Conservation (phyloP, 2,113 vertebrate genomes). For the Marmota flaviventris region DNA sequence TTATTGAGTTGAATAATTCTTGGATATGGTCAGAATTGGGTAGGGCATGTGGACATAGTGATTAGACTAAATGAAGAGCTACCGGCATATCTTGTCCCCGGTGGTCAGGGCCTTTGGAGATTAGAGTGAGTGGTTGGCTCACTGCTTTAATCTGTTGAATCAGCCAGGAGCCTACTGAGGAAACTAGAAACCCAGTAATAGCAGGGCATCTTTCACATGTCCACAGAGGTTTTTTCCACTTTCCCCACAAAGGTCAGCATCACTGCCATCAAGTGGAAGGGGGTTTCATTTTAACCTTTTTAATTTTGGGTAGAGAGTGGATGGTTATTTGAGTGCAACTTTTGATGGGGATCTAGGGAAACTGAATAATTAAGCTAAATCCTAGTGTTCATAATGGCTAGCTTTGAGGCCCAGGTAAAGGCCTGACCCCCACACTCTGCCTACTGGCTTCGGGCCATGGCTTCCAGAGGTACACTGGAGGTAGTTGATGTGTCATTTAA, state of each 20-base stretch:
- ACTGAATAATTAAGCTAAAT: neutral
- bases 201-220: neutral
- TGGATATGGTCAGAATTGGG: neutral
- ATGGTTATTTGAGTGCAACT: neutral
- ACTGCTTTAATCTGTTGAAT: neutral
- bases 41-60: neutral
- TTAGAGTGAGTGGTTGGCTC: neutral
- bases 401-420: neutral
- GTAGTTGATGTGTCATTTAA: neutral
- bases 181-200: neutral
- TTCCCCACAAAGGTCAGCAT: neutral
- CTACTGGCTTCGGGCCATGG: neutral
- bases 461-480: neutral
- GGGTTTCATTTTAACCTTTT: neutral
- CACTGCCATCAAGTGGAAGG: neutral
- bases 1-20: neutral
- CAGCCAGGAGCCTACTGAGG: neutral
- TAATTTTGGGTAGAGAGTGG: neutral
- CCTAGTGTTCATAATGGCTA: neutral
- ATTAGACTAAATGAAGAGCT: too few relatives aligned
- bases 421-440: neutral
- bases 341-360: neutral
- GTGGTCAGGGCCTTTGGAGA: neutral
- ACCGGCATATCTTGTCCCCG: rapidly evolving
- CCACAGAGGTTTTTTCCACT: neutral